Evolutionary conservation across 2,888 invertebrate species (phyloP), one percentile per base, ranked within the genome.

Genomic region (Opisthograptis luteolata): DNA sequence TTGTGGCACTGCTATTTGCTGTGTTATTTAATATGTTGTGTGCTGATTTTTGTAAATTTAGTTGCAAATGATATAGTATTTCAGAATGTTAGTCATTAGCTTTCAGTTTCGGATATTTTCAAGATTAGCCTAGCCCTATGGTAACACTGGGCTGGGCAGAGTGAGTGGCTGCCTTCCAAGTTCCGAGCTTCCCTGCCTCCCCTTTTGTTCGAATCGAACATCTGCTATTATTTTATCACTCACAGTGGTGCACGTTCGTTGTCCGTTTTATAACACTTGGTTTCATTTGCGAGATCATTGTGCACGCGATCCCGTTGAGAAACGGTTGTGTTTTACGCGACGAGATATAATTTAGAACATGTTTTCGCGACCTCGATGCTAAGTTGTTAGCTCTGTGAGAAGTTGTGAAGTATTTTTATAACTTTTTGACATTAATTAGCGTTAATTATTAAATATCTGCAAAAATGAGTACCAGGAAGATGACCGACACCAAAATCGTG

Each of bases 401-500:
- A 43, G 24, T 49, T 35, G 40, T 54, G 34, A 41, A 43, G 24
- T 49, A 47, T 45, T 37, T 9, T 46, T 35, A 15, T 19, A 27
- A 41, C 36, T 31, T 46, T 47, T 37, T 32, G 20, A 48, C 6
- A 55, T 43, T 28, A 73, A 64, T 76, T n/a, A n/a, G 70, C 57
- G 34, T 58, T 60, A 62, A 56, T 66, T 45, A 41, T 62, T 71
- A 75, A 7, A 27, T 12, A 73, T 61, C 58, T 27, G 31, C 49
- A 65, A 75, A 58, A 75, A 89, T 90, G 89, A 89, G 88, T 87
- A 84, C 79, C 70, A 83, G 78, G 62, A 87, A 82, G 62, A 79
- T 61, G 57, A 76, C 68, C 60, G 78, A 81, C 53, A 77, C 81
- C 20, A 86, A 86, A 71, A 56, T 83, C 55, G 59, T 60, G 24